A percentile compares a stretch with the other conserved stretches of the same genome.
These are phyloP conservation scores for Apotomis turbidana DNA, from an alignment of 2,888 invertebrate genomes.

Conservation along the genomic window DNA sequence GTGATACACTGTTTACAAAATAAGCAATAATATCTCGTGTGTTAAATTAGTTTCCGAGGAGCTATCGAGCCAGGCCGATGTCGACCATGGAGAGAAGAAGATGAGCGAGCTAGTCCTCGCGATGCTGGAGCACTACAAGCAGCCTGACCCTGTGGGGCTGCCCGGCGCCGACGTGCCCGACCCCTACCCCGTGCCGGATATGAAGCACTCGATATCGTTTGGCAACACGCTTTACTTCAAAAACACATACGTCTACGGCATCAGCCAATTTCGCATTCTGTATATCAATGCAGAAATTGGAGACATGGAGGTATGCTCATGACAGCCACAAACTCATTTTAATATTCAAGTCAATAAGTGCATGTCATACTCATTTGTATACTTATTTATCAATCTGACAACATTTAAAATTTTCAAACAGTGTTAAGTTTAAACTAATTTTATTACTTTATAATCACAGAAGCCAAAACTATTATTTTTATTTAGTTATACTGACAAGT, in stretches of 20 bases:
- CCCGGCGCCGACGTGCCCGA: constrained; percentile 92
- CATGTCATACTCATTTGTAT: background rate
- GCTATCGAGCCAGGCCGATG: constrained; percentile 38
- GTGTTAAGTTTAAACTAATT: too few species aligned
- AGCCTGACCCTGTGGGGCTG: constrained; percentile 91
- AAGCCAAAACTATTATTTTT: too few species aligned
- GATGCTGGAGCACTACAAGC: constrained; percentile 91
- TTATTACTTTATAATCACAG: too few species aligned
- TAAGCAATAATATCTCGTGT: too few species aligned
- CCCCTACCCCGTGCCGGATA: constrained; percentile 90
- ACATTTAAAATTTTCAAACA: too few species aligned
- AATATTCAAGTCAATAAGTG: background rate
- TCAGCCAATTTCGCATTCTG: constrained; percentile 85
- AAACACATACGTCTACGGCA: constrained; percentile 85
- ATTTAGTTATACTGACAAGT: too few species aligned
- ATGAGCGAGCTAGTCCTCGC: constrained; percentile 88
- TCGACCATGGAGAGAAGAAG: constrained; percentile 84
- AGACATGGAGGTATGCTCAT: constrained; percentile 86
- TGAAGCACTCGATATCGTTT: constrained; percentile 88
- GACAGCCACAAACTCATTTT: background rate
- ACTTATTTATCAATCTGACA: background rate
- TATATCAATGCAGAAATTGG: constrained; percentile 74
- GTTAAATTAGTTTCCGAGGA: background rate
- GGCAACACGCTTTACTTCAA: constrained; percentile 86
- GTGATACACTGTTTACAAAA: too few species aligned